phyloP scores from a whole-genome alignment of 2,888 invertebrate species.

The Drosophila nr. perissopoda region DNA sequence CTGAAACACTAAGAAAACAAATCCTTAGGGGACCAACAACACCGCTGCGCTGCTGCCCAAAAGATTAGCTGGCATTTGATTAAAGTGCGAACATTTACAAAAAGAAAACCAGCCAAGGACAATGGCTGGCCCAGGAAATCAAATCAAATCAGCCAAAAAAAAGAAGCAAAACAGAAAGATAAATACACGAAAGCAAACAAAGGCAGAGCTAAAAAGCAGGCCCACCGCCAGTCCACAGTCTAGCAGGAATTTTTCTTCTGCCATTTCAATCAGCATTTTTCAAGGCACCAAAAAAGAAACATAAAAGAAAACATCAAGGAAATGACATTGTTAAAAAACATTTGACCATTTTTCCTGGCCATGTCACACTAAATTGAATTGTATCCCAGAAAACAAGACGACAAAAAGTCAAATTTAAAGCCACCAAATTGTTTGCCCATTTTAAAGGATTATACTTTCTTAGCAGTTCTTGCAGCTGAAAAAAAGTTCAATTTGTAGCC shows the following conservation, averaged over 20 bases:
- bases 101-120: conserved; percentile 35
- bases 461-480: neutral
- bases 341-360: conserved; percentile 76
- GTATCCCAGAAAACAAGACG: conserved; percentile 36
- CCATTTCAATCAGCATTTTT: conserved; percentile 76
- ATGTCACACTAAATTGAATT: conserved; percentile 74
- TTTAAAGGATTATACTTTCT: neutral
- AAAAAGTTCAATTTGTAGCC: neutral
- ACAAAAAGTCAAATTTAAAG: conserved; percentile 34
- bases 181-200: conserved; percentile 60
- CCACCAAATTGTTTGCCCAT: neutral
- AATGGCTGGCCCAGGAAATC: conserved; percentile 48
- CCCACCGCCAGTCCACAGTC: conserved; percentile 10
- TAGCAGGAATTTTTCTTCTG: conserved; percentile 21
- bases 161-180: conserved; percentile 42
- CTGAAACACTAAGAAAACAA: conserved; percentile 50
- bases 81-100: conserved; percentile 73
- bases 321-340: conserved; percentile 76
- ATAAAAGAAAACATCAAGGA: conserved; percentile 70
- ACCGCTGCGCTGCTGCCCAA: conserved; percentile 44
- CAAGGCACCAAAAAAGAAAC: conserved; percentile 34
- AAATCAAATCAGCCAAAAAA: conserved; percentile 70
- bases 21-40: conserved; percentile 42
- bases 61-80: conserved; percentile 79
- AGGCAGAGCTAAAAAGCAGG: conserved; percentile 39